phyloP scores from a whole-genome alignment of 2,888 invertebrate genomes.

The Koerneria pararmatus region DNA sequence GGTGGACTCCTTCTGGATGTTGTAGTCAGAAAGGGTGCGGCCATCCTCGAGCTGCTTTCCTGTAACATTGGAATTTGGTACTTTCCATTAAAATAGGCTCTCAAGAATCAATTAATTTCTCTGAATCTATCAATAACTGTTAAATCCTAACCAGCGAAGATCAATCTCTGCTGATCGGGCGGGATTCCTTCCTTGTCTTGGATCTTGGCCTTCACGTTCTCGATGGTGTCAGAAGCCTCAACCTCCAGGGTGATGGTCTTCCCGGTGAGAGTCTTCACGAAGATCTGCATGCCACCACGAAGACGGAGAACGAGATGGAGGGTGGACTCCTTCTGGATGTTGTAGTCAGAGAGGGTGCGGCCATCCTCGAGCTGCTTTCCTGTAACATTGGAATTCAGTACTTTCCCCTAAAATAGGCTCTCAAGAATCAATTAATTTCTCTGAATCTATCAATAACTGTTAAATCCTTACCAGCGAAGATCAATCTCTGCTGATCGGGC shows the following conservation, averaged over 20 bases:
- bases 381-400: too few species aligned
- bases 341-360: constrained; percentile 85
- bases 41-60: too few species aligned
- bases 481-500: constrained; percentile 53
- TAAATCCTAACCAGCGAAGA: constrained; percentile 43
- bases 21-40: too few species aligned
- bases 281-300: constrained; percentile 78
- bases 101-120: too few species aligned
- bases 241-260: constrained; percentile 68
- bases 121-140: too few species aligned
- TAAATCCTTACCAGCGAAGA: constrained; percentile 43
- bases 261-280: constrained; percentile 87
- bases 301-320: constrained; percentile 66
- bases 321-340: constrained; percentile 80
- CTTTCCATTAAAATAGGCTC: too few species aligned
- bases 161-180: constrained; percentile 53
- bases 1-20: too few species aligned
- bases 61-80: too few species aligned
- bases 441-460: too few species aligned
- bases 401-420: too few species aligned
- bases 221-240: constrained; percentile 55
- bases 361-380: constrained; percentile 88
- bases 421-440: too few species aligned
- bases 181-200: constrained; percentile 58
- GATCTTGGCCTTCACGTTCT: constrained; percentile 57